Evolutionary conservation across 30 jellyfish, hydroid and myxozoan genomes (phyloP), one percentile per base, ranked within the genome.

Genomic region (Pseudorhiza aurosa): DNA sequence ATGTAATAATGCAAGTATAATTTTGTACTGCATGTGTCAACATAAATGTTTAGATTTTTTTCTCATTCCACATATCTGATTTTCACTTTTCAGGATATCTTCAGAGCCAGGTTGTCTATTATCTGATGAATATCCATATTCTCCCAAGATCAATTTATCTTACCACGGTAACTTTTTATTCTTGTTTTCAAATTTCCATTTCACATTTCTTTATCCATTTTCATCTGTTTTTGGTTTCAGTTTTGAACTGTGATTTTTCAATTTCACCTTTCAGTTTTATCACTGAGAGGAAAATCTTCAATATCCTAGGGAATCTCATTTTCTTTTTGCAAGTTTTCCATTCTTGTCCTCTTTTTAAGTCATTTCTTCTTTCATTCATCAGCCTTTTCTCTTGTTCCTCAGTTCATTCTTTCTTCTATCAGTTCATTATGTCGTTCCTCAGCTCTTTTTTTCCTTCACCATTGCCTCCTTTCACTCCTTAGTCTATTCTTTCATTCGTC

Each of bases 81-180:
- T 26, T 27, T 24, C 14, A 25, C 45, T 59, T 60, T 65, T 8
- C 26, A 92, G 98, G 98, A 30, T 92, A 84, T 56, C 83, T 92
- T 9, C 98, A 92, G 56, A 92, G 98, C 68, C 98, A 92, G 39
- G 96, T 86, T 22, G 98, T 92, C 2, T 92, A 92, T 51, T 92
- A 85, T 59, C 67, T 92, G 68, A 92, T 92, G 98, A 92, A 92
- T 58, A 92, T 86, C 36, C 98, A 92, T 65, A 83, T 93, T 68
- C 93, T 85, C 36, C 89, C 83, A 58, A 73, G 98, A 60, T 92
- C 98, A 29, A 70, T 92, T 2, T 92, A 92, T 39, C 31, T 92
- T 2, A 92, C 98, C 18, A 88, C 93, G 80, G 98, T 92, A 81
- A 42, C 88, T 30, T 1, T 27, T 15, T 17, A 29, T 26, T 39